These are phyloP conservation scores for Indri indri DNA, from an alignment of 2,113 vertebrate species.

Conservation along the genomic window DNA sequence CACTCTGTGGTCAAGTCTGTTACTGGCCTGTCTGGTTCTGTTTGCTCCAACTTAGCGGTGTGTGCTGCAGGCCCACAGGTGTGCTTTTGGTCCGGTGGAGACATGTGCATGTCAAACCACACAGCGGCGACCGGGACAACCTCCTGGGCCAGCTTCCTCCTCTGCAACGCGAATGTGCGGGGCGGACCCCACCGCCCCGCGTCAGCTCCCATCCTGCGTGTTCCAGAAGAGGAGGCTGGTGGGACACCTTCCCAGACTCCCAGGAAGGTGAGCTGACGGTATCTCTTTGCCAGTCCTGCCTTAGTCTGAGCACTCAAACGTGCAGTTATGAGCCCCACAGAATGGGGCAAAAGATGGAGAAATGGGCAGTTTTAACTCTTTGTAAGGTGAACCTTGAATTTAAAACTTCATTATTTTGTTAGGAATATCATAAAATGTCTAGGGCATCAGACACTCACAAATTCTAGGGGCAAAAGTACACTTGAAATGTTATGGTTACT, in stretches of 20 bases:
- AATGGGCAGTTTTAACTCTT: too few species aligned
- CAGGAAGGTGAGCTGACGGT: accelerated
- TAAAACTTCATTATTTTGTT: background rate
- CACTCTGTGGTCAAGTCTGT: too few species aligned
- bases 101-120: accelerated
- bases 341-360: accelerated
- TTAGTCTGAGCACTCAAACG: background rate
- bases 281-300: background rate
- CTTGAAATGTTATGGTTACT: background rate
- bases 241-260: accelerated
- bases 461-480: background rate
- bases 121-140: too few species aligned
- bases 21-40: too few species aligned
- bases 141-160: background rate
- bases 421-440: background rate
- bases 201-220: accelerated
- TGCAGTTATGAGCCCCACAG: accelerated
- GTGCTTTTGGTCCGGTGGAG: background rate
- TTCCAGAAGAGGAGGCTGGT: background rate
- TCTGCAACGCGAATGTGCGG: background rate
- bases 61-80: accelerated
- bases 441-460: background rate
- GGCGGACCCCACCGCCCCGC: background rate
- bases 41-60: accelerated
- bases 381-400: background rate